Evolutionary conservation across 2,113 vertebrate species (phyloP).

Genomic region (Platichthys stellatus): DNA sequence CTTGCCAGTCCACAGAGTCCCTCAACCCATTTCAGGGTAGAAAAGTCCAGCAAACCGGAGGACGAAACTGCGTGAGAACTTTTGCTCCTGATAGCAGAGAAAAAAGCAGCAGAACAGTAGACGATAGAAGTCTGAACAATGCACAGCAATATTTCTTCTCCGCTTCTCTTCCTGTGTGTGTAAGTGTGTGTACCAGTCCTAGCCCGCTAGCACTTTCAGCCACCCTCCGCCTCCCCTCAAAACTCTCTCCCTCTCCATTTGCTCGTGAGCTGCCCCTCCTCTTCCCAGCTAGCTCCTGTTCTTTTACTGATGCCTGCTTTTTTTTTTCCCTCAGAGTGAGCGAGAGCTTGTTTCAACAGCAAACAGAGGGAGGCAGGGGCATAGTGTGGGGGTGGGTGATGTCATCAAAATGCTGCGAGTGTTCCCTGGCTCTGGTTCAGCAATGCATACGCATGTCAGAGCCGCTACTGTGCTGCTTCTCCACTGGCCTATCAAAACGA

Average conservation of each 20-base stretch:
- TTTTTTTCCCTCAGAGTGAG: slow-evolving; percentile 40
- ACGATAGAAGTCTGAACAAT: slow-evolving; percentile 67
- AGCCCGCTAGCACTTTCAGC: slow-evolving; percentile 74
- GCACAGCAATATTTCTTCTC: slow-evolving; percentile 73
- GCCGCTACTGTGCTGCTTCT: slow-evolving; percentile 73
- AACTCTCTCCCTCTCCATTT: slow-evolving; percentile 71
- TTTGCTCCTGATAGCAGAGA: slow-evolving; percentile 39
- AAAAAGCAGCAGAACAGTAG: slow-evolving; percentile 52
- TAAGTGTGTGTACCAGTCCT: slow-evolving; percentile 66
- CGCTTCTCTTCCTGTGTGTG: slow-evolving; percentile 70
- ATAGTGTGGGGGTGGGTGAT: slow-evolving; percentile 67
- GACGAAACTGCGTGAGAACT: slow-evolving; percentile 52
- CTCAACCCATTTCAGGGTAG: slow-evolving; percentile 40
- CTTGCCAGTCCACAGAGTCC: slow-evolving; percentile 66
- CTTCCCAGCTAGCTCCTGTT: slow-evolving; percentile 62
- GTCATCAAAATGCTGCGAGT: slow-evolving; percentile 84
- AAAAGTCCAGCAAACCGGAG: slow-evolving; percentile 65
- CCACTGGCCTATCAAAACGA: slow-evolving; percentile 67
- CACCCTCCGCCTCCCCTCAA: slow-evolving; percentile 56
- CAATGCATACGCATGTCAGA: slow-evolving; percentile 72
- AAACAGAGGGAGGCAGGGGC: slow-evolving; percentile 61
- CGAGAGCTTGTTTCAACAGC: slow-evolving; percentile 66
- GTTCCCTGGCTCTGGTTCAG: slow-evolving; percentile 79
- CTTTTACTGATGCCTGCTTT: slow-evolving; percentile 74
- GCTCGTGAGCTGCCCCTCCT: slow-evolving; percentile 76